These are phyloP conservation scores for Nibea coibor DNA, from an alignment of 2,113 vertebrate genomes.

Conservation along the genomic window DNA sequence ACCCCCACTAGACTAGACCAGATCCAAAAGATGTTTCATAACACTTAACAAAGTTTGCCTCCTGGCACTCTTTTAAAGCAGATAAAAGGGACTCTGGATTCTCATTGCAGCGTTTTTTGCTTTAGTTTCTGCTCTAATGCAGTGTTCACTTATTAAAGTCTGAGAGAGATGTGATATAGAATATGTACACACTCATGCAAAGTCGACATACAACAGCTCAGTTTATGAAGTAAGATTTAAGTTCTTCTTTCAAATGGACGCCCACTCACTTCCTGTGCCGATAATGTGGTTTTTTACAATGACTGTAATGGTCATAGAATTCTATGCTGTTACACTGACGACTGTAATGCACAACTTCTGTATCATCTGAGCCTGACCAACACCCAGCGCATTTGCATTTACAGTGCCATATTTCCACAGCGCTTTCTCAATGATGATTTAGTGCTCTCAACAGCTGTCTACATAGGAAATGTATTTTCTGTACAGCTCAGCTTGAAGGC, in stretches of 20 bases:
- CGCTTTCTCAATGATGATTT: neutral
- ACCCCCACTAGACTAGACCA: neutral
- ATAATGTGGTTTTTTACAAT: conserved; percentile 29
- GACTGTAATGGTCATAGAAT: conserved; percentile 17
- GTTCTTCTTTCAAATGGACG: conserved; percentile 29
- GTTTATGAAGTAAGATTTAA: conserved; percentile 8
- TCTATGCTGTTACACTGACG: neutral
- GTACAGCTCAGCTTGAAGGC: conserved; percentile 32
- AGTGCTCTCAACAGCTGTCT: conserved; percentile 30
- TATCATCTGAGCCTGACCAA: neutral
- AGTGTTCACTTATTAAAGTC: neutral
- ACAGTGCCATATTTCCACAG: neutral
- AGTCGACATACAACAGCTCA: neutral
- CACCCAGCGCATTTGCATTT: neutral
- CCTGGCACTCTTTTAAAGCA: neutral
- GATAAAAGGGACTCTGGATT: neutral
- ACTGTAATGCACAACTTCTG: neutral
- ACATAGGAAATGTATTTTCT: conserved; percentile 31
- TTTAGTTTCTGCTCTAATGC: neutral
- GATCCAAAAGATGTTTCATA: conserved; percentile 1
- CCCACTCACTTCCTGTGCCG: conserved; percentile 66
- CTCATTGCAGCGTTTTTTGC: neutral
- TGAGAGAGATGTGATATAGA: neutral
- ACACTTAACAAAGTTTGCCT: conserved; percentile 8
- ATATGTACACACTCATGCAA: neutral